These are phyloP conservation scores for Macrosiphum euphorbiae DNA, from an alignment of 2,888 invertebrate species.

Conservation along the genomic window DNA sequence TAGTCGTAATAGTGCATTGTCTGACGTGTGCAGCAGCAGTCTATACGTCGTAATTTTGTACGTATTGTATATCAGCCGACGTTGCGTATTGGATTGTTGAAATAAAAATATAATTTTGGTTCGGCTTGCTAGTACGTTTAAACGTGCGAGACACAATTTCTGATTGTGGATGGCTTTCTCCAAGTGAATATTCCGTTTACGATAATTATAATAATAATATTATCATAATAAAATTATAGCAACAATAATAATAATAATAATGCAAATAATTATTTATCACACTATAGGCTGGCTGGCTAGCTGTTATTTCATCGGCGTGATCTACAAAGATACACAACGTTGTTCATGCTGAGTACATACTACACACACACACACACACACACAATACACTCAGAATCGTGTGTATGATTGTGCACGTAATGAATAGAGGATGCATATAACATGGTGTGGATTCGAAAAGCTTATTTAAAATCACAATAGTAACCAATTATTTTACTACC, in stretches of 20 bases:
- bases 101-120: background rate
- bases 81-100: background rate
- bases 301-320: background rate
- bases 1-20: background rate
- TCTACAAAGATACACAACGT: background rate
- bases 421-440: background rate
- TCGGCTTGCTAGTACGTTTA: background rate
- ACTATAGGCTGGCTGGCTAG: background rate
- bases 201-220: background rate
- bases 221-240: background rate
- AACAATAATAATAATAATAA: background rate
- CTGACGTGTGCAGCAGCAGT: background rate
- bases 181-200: background rate
- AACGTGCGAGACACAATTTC: background rate
- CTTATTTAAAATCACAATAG: slow-evolving; percentile 21
- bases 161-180: slow-evolving; percentile 17
- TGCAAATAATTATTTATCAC: background rate
- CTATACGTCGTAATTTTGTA: background rate
- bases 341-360: background rate
- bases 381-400: background rate
- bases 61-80: background rate
- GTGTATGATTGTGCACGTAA: background rate
- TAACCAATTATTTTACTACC: slow-evolving; percentile 28
- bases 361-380: background rate
- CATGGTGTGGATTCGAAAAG: background rate